Percentiles rank a stretch among this genome's conserved stretches.
Evolutionary conservation across 2,113 vertebrate species (phyloP).

Genomic region (Mirounga angustirostris): DNA sequence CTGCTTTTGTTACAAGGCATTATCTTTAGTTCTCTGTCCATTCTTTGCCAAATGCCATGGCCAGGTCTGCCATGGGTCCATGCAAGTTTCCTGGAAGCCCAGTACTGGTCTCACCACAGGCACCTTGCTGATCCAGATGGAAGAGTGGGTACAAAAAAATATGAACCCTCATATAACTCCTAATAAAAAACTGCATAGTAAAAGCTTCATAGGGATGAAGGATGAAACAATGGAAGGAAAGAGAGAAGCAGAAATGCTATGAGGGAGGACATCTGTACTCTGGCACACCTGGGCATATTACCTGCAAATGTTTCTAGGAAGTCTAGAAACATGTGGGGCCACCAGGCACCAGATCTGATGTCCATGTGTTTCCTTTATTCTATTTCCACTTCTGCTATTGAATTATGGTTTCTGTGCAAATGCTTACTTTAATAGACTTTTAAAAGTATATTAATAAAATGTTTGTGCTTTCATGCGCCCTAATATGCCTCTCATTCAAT

Average conservation of each 20-base stretch:
- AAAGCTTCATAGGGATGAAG: not conserved
- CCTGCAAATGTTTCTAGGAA: not conserved
- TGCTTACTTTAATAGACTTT: not conserved
- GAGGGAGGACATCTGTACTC: not conserved
- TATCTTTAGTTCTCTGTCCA: not conserved
- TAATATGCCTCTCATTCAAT: not conserved
- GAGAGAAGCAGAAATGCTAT: accelerated
- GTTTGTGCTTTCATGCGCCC: not conserved
- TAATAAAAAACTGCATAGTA: not conserved
- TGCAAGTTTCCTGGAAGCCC: not conserved
- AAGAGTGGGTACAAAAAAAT: not conserved
- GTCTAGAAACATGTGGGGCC: not conserved
- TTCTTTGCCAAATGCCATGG: not conserved
- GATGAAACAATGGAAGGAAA: not conserved
- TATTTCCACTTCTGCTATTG: not conserved
- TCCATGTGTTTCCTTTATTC: not conserved
- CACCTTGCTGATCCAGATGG: accelerated
- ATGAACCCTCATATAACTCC: not conserved
- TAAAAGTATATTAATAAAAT: not conserved
- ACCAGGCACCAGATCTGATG: not conserved
- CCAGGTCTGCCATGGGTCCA: not conserved
- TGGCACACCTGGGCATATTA: not conserved
- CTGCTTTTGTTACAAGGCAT: not conserved
- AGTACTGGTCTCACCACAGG: too few species aligned
- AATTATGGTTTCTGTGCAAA: not conserved